Evolutionary conservation across 2,888 invertebrate species (phyloP), one percentile per base, ranked within the genome.

Genomic region (Neoitamus cyanurus): DNA sequence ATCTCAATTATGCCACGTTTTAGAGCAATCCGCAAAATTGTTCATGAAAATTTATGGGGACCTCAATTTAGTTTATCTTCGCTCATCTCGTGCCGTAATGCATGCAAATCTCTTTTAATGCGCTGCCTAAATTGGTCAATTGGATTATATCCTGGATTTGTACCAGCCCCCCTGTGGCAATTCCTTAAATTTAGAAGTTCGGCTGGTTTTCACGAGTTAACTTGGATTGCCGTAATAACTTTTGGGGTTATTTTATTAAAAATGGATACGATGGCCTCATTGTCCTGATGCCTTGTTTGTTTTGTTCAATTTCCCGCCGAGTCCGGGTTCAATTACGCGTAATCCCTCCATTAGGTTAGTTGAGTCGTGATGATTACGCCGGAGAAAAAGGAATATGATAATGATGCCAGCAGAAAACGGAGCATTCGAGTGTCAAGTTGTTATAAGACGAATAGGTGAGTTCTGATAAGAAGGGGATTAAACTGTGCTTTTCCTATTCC

Each of bases 51-150:
- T 82, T 82, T 82, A 82, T 82, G 36, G 69, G 48, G 69, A 82
- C 42, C 82, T 82, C 82, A 82, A 83, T 83, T 72, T 73, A 73
- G 36, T 83, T 80, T 83, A 84, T 84, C 72, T 85, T 48, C 20
- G 36, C 84, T 58, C 84, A 84, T 85, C 83, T 84, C 70, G 30
- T 83, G 83, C 77, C 37, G 69, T 84, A 85, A 85, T 85, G 85
- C 84, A 85, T 85, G 85, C 85, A 84, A 85, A 84, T 85, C 84
- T 42, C 42, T 83, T 69, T 84, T 85, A 85, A 84, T 85, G 85
- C 77, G 84, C 69, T 37, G 83, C 83, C 84, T 84, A 83, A 85
- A 85, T 84, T 68, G 84, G 77, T 70, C 85, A 84, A 83, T 84
- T 77, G 85, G 85, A 85, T 85, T 84, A 85, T 77, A 70, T 78